Conservation (phyloP, 2,797 vertebrate genomes). For the Ispidina lecontei region DNA sequence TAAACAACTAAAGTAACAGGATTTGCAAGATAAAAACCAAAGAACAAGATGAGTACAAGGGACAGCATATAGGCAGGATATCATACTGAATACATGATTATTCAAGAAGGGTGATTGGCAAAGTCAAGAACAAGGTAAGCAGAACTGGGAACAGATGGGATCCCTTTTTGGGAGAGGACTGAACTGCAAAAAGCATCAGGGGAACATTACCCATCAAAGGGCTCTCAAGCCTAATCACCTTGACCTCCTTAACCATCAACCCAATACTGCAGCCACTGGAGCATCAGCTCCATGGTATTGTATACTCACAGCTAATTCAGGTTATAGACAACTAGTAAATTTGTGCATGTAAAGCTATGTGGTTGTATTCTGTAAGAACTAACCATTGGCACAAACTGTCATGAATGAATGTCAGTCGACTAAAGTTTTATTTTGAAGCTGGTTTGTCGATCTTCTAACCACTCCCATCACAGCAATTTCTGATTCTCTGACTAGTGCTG, state of each 20-base stretch:
- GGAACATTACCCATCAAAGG: neutral
- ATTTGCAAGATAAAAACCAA: neutral
- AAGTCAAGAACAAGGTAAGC: neutral
- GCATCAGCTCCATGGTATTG: neutral
- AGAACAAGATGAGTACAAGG: neutral
- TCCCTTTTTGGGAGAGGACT: neutral
- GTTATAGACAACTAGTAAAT: neutral
- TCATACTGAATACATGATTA: neutral
- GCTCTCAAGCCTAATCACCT: neutral
- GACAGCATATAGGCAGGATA: neutral
- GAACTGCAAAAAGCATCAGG: neutral
- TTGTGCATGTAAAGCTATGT: neutral
- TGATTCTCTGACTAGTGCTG: neutral
- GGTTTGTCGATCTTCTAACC: neutral
- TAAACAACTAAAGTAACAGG: neutral
- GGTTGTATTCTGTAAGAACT: neutral
- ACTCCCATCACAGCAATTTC: neutral
- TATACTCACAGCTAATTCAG: neutral
- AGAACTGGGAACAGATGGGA: neutral
- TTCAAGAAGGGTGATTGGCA: neutral
- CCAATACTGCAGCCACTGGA: neutral
- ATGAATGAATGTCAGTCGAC: neutral
- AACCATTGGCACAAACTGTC: neutral
- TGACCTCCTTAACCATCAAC: rapidly evolving
- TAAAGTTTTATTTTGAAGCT: neutral